A percentile compares a stretch with the other conserved stretches of the same genome.
These are phyloP conservation scores for Caenorhabditis panamensis DNA, from an alignment of 2,888 invertebrate species.

Conservation along the genomic window DNA sequence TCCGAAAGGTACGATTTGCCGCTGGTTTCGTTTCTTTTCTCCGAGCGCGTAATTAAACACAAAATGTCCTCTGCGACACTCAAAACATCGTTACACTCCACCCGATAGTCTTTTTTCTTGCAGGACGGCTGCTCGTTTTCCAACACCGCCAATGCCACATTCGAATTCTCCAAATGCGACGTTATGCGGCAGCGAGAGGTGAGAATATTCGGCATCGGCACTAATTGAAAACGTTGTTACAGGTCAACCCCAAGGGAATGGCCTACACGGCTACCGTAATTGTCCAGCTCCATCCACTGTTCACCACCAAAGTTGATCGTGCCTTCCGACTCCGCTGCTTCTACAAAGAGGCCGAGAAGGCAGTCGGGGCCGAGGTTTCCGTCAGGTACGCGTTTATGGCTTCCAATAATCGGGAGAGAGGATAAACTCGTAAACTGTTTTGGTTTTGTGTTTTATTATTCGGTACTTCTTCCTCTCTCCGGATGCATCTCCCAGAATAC, in stretches of 20 bases:
- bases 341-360: constrained; percentile 78
- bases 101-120: constrained; percentile 40
- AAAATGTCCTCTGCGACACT: constrained; percentile 38
- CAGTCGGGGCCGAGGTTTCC: constrained; percentile 70
- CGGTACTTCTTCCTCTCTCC: no score
- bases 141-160: constrained; percentile 72
- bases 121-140: constrained; percentile 74
- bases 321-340: constrained; percentile 80
- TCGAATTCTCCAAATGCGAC: constrained; percentile 78
- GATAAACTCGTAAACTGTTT: constrained; percentile 27
- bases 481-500: neutral
- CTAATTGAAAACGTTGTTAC: neutral
- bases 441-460: constrained; percentile 30
- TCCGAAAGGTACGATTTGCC: constrained; percentile 64
- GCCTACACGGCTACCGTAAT: constrained; percentile 79
- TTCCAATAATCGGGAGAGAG: neutral
- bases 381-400: constrained; percentile 52
- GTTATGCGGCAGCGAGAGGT: constrained; percentile 78
- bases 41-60: constrained; percentile 31
- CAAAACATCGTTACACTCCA: constrained; percentile 22
- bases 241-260: constrained; percentile 79
- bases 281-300: constrained; percentile 80
- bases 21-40: constrained; percentile 10
- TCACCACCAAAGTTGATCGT: constrained; percentile 77
- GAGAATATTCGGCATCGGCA: neutral